Conservation (phyloP, 2,888 invertebrate species). For the Drosophila neonasuta region DNA sequence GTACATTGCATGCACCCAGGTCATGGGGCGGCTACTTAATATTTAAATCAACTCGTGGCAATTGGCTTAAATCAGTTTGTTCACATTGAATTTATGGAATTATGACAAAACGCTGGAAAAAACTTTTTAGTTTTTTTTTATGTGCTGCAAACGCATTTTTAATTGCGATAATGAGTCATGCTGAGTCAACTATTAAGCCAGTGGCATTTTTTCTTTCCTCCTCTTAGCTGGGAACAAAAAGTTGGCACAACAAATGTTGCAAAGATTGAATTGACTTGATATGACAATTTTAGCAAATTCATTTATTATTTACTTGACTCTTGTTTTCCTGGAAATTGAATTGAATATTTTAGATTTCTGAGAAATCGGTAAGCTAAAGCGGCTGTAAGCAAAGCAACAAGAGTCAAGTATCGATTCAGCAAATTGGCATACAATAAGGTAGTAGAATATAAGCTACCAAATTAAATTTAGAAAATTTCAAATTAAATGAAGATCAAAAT, state of each 20-base stretch:
- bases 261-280: conserved; percentile 10
- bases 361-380: background rate
- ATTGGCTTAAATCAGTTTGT: conserved; percentile 21
- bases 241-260: conserved; percentile 16
- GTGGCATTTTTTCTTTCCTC: background rate
- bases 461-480: background rate
- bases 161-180: conserved; percentile 27
- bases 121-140: background rate
- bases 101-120: background rate
- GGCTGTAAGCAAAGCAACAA: background rate
- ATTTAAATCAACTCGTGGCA: conserved; percentile 40
- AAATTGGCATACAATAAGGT: background rate
- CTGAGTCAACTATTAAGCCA: conserved; percentile 12
- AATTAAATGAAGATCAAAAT: background rate
- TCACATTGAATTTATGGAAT: conserved; percentile 23
- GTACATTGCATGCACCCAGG: background rate
- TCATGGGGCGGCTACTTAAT: conserved; percentile 11
- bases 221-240: conserved; percentile 4
- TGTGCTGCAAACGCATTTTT: conserved; percentile 15
- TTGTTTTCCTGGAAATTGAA: background rate
- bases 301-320: conserved; percentile 7
- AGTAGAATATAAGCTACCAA: background rate
- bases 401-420: background rate
- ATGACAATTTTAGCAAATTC: conserved; percentile 1
- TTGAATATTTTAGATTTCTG: background rate